Base-by-base conservation (phyloP, 2,113 vertebrate genomes). In the Rhea pennata region DNA sequence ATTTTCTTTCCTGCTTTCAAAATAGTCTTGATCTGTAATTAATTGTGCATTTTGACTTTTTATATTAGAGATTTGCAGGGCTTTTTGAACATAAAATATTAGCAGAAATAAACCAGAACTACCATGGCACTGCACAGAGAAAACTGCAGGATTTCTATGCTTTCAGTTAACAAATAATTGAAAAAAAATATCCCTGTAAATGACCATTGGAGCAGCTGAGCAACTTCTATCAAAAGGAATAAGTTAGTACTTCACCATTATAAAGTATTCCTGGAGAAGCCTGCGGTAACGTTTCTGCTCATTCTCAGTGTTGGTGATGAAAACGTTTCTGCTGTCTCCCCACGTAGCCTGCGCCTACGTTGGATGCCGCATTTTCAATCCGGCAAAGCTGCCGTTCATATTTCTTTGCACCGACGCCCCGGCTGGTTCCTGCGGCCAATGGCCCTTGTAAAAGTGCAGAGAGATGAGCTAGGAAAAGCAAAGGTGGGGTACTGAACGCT, bases 1-100 rank as follows among this genome's bases (percentile, higher is more conserved):
- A 51, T 88, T 96, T 93, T 90, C 87, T 69, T 87, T 62, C 73
- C 51, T 79, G 33, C 79, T 94, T 90, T 93, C 91, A 85, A 93
- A 94, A 88, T 74, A 73, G 67, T 70, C 84, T 53, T 46, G 75
- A 84, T 91, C 71, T 71, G 77, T 82, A 87, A 94, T 91, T 96
- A 96, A 95, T 90, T 79, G 67, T 2, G 16, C 21, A 3, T 64
- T 92, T 79, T 53, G 53, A 66, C 69, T 93, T 72, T 61, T 26
- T 19, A 24, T 76, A 73, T 93, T 40, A 88, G 54, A 74, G 66
- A 29, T 88, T 81, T 90, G 58, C 40, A 85, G 27, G 21, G 6
- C 48, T 51, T 20, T 69, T 51, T 33, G 3, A 33, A 83, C 84
- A 75, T 53, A 59, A 80, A 91, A 33, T 24, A 19, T 59, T 72